These are phyloP conservation scores for Cricetomys ansorgei DNA, from an alignment of 2,113 vertebrate genomes.

Conservation along the genomic window DNA sequence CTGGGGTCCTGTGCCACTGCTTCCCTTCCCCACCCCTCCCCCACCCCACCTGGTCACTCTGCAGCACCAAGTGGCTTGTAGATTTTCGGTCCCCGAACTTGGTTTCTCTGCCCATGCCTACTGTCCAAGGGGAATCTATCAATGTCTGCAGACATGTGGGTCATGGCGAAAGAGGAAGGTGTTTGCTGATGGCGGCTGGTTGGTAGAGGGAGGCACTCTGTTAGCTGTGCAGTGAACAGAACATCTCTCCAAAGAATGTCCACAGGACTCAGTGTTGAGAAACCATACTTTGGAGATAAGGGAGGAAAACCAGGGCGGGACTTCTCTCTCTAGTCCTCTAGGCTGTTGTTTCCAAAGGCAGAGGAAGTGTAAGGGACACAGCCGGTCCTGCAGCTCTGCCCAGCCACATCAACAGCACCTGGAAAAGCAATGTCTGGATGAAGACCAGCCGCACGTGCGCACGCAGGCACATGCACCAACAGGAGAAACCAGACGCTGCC, in stretches of 20 bases:
- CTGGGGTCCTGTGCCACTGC: neutral
- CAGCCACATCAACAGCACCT: neutral
- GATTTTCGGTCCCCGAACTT: neutral
- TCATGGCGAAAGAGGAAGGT: neutral
- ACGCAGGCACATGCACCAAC: neutral
- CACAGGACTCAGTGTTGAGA: neutral
- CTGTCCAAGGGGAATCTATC: neutral
- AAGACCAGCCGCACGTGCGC: neutral
- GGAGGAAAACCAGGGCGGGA: neutral
- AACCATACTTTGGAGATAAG: neutral
- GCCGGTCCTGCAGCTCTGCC: neutral
- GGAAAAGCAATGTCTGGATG: neutral
- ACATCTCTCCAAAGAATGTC: neutral
- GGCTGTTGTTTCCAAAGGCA: conserved; percentile 34
- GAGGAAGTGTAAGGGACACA: neutral
- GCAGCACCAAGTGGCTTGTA: neutral
- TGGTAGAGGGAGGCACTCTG: neutral
- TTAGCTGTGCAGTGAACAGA: neutral
- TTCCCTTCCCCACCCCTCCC: rapidly evolving
- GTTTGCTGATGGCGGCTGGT: neutral
- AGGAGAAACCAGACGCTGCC: neutral
- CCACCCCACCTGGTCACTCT: no score
- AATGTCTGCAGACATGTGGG: neutral
- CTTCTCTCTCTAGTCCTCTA: neutral
- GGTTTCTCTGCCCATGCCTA: neutral